Evolutionary conservation across 2,797 vertebrate species (phyloP).

Genomic region (Phrynocephalus vlangalii): DNA sequence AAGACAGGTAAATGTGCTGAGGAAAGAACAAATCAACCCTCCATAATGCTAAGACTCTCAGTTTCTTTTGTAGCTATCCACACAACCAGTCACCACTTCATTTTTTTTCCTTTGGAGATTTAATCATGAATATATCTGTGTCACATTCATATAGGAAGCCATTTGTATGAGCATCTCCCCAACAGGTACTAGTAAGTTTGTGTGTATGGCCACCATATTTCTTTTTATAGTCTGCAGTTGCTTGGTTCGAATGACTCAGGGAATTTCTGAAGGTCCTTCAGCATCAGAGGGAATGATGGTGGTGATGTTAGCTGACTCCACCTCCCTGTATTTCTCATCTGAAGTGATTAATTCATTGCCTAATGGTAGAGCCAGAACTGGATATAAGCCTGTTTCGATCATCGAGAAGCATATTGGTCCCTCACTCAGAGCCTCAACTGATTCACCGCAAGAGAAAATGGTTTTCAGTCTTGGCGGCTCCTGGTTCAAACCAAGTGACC

Average conservation of each 20-base stretch:
- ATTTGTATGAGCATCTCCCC: background rate
- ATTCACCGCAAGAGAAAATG: background rate
- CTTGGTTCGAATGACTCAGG: background rate
- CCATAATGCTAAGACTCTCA: background rate
- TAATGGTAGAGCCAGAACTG: background rate
- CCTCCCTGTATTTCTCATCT: background rate
- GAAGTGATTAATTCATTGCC: background rate
- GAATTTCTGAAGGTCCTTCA: background rate
- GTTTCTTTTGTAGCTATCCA: background rate
- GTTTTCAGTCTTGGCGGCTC: background rate
- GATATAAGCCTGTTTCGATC: background rate
- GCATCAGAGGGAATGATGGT: background rate
- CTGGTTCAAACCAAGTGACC: background rate
- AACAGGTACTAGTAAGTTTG: background rate
- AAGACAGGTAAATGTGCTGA: background rate
- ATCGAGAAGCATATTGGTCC: background rate
- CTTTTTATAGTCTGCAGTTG: background rate
- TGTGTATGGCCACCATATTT: background rate
- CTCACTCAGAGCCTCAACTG: background rate
- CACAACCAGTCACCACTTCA: too few relatives aligned
- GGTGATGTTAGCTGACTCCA: background rate
- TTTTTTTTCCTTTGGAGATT: background rate
- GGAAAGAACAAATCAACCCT: background rate
- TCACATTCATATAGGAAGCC: background rate
- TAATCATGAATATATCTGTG: background rate